Conservation (phyloP, 1,140 invertebrate genomes). For the Drosophila ogumai region DNA sequence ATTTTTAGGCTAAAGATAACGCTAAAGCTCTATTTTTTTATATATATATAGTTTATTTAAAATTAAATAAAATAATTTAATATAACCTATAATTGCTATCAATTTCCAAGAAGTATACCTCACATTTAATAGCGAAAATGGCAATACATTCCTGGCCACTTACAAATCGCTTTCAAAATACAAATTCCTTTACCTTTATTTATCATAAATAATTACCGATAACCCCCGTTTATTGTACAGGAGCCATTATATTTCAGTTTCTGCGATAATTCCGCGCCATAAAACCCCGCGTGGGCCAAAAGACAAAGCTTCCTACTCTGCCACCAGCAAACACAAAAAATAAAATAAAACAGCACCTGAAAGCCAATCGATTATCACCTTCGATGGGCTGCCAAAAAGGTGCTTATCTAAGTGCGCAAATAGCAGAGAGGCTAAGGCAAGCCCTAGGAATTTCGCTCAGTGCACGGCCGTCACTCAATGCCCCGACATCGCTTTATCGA, state of each 20-base stretch:
- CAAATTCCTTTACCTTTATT: background rate
- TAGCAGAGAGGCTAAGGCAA: conserved; percentile 5
- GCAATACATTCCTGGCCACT: background rate
- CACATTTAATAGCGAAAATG: background rate
- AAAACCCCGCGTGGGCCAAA: conserved; percentile 6
- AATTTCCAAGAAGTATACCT: no score
- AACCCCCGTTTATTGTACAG: conserved; percentile 29
- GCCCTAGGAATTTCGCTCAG: conserved; percentile 44
- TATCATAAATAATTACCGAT: conserved; percentile 16
- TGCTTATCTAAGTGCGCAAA: conserved; percentile 76
- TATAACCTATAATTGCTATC: background rate
- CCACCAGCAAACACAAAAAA: conserved; percentile 22
- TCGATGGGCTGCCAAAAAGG: conserved; percentile 61
- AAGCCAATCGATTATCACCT: conserved; percentile 62
- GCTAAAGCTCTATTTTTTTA: no score
- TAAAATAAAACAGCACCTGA: conserved; percentile 1
- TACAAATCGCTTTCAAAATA: conserved; percentile 6
- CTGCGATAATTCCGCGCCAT: conserved; percentile 35
- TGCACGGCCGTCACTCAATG: conserved; percentile 64
- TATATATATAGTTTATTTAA: no score
- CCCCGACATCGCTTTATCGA: conserved; percentile 51
- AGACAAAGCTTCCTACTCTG: conserved; percentile 32
- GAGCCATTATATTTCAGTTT: conserved; percentile 34
- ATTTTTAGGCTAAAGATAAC: no score
- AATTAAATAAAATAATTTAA: no score